These are phyloP conservation scores for Notoglanidium macrostoma DNA, from an alignment of 2,797 vertebrate species.

Conservation along the genomic window DNA sequence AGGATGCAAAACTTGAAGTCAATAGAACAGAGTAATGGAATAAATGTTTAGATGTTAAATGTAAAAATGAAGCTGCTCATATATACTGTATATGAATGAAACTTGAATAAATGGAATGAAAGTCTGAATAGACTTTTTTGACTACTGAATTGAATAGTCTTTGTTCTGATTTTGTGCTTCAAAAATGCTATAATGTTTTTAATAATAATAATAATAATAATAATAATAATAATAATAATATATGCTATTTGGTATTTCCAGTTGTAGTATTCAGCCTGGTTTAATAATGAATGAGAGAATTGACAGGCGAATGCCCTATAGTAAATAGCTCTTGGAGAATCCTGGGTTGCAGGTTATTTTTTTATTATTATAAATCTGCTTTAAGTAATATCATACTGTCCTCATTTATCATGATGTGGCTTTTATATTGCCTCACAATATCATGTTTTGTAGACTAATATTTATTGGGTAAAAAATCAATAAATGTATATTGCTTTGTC, in stretches of 20 bases:
- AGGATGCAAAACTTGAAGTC: not conserved
- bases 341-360: not conserved
- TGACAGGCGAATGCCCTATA: not conserved
- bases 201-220: not conserved
- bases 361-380: not conserved
- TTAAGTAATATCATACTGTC: not conserved
- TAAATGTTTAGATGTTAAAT: not conserved
- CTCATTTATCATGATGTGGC: not conserved
- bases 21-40: not conserved
- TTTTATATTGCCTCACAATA: constrained; percentile 1
- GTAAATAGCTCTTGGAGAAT: not conserved
- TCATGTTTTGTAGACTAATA: not conserved
- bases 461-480: not conserved
- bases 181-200: not conserved
- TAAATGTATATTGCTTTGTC: not conserved
- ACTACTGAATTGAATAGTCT: not conserved
- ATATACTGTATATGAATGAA: not conserved
- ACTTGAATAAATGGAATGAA: not conserved
- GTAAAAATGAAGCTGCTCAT: not conserved
- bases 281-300: not conserved
- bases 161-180: not conserved
- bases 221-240: not conserved
- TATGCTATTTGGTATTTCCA: not conserved
- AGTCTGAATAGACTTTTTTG: not conserved
- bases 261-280: not conserved